phyloP scores from a whole-genome alignment of 2,888 invertebrate genomes.

The Archips crataeganus region DNA sequence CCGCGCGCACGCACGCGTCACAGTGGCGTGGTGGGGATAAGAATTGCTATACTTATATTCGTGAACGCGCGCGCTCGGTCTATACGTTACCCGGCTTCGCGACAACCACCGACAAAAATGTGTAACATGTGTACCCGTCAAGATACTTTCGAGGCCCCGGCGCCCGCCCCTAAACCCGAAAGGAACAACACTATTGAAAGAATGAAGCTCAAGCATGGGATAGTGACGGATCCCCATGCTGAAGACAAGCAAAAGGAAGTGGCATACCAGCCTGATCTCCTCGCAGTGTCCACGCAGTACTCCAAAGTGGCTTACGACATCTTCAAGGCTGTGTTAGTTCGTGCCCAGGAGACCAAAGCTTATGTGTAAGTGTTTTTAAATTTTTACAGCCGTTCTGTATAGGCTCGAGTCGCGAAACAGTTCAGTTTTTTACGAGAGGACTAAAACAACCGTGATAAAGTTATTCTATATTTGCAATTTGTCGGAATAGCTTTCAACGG shows the following conservation, averaged over 20 bases:
- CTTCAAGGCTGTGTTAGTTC: constrained; percentile 65
- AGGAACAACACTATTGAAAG: constrained; percentile 62
- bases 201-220: constrained; percentile 79
- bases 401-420: no score
- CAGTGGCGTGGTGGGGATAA: constrained; percentile 61
- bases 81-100: constrained; percentile 53
- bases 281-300: constrained; percentile 79
- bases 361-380: constrained; percentile 77
- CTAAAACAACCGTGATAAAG: no score
- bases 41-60: constrained; percentile 73
- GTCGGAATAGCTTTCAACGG: no score
- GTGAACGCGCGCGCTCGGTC: constrained; percentile 51
- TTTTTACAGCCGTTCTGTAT: not conserved
- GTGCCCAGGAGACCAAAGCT: constrained; percentile 75
- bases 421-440: no score
- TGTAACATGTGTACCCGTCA: constrained; percentile 80
- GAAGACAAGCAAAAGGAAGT: constrained; percentile 71
- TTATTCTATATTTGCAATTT: no score
- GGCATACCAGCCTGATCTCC: constrained; percentile 78
- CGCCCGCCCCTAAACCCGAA: constrained; percentile 51
- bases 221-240: constrained; percentile 69
- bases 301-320: constrained; percentile 74
- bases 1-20: constrained; percentile 51
- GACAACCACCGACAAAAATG: constrained; percentile 54
- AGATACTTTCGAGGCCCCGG: constrained; percentile 54